phyloP scores from a whole-genome alignment of 2,888 invertebrate genomes.

The Andrena marginata region DNA sequence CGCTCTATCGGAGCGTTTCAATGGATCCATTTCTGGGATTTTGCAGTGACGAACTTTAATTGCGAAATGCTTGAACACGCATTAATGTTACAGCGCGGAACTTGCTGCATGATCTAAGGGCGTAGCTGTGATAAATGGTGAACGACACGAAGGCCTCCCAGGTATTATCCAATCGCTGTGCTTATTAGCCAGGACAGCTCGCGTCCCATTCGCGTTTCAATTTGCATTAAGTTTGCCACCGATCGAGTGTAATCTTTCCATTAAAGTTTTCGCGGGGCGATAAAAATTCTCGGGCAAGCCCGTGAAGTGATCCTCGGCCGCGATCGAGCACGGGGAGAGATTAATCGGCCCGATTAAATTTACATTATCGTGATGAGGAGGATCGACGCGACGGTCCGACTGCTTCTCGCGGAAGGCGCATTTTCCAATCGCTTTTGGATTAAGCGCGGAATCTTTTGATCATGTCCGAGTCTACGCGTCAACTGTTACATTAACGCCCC shows the following conservation, averaged over 20 bases:
- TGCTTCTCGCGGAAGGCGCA: conserved; percentile 10
- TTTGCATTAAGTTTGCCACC: conserved; percentile 72
- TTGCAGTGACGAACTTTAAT: background rate
- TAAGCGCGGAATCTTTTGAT: conserved; percentile 29
- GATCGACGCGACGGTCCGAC: conserved; percentile 30
- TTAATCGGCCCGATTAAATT: conserved; percentile 66
- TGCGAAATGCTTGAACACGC: background rate
- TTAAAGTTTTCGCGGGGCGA: conserved; percentile 71
- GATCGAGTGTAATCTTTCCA: conserved; percentile 74
- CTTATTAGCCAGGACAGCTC: conserved; percentile 72
- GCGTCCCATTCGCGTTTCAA: conserved; percentile 76
- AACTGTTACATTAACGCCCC: background rate
- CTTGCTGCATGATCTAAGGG: conserved; percentile 47
- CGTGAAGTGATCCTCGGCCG: conserved; percentile 7
- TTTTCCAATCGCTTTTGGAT: conserved; percentile 47
- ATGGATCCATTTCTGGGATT: background rate
- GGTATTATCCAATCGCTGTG: conserved; percentile 71
- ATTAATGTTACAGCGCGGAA: conserved; percentile 43
- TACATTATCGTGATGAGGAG: conserved; percentile 53
- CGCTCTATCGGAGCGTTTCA: background rate
- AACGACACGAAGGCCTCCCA: conserved; percentile 45
- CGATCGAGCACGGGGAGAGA: conserved; percentile 26
- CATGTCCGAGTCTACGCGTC: background rate
- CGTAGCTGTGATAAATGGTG: conserved; percentile 58
- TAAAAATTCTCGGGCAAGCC: conserved; percentile 48